Conservation (phyloP, 2,797 vertebrate species). For the Taenioides sp. region DNA sequence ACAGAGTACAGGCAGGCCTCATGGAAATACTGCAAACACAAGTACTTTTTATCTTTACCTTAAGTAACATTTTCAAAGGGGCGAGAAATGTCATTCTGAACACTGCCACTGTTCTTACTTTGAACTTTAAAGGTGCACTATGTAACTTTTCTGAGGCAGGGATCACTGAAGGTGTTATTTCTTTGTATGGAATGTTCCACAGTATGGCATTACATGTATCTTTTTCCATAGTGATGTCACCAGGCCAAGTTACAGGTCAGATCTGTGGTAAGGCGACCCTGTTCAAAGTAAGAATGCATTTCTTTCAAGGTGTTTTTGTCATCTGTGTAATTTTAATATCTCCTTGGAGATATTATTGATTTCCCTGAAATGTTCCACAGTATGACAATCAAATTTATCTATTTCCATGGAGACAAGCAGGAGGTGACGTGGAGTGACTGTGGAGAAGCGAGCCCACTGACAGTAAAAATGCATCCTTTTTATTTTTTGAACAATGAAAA, state of each 20-base stretch:
- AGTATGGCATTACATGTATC: too few species aligned
- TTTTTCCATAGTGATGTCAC: too few species aligned
- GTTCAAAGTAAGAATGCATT: too few species aligned
- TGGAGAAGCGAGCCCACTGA: not conserved
- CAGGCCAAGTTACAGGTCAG: too few species aligned
- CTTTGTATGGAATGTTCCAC: too few species aligned
- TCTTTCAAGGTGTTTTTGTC: too few species aligned
- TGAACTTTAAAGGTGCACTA: too few species aligned
- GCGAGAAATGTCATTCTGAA: not conserved
- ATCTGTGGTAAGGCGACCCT: too few species aligned
- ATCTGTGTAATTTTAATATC: too few species aligned
- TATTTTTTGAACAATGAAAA: not conserved
- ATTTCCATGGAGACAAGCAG: not conserved
- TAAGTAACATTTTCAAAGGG: constrained; percentile 1
- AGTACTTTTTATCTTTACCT: constrained; percentile 2
- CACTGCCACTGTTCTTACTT: not conserved
- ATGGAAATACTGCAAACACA: not conserved
- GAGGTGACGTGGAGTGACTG: not conserved
- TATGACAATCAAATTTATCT: not conserved
- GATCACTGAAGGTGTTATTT: too few species aligned
- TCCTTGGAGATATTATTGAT: not conserved
- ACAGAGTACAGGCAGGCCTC: not conserved
- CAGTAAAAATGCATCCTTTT: not conserved
- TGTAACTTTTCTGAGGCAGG: too few species aligned
- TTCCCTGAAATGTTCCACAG: too few species aligned